phyloP scores from a whole-genome alignment of 2,888 invertebrate species.

The Augiades crinisus region DNA sequence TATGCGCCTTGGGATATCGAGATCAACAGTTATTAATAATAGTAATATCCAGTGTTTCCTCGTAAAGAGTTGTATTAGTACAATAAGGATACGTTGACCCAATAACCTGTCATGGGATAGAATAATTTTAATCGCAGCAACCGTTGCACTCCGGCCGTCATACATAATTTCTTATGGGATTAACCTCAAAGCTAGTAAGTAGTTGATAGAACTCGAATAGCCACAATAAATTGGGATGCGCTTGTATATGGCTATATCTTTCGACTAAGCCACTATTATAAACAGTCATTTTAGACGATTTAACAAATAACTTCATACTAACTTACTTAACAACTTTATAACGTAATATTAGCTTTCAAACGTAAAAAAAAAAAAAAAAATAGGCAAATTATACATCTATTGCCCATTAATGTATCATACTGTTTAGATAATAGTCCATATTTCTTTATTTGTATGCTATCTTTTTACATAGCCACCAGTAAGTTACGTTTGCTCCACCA shows the following conservation, averaged over 20 bases:
- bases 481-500: no score
- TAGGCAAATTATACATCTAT: no score
- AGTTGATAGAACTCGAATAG: not conserved
- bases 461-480: not conserved
- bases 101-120: conserved; percentile 28
- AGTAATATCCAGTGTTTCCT: conserved; percentile 19
- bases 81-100: conserved; percentile 30
- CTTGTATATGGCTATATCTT: no score
- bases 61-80: conserved; percentile 32
- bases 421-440: no score
- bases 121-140: conserved; percentile 15
- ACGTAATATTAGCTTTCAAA: no score
- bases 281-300: no score
- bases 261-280: no score
- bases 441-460: not conserved
- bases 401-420: no score
- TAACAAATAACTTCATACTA: no score
- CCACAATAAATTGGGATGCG: no score
- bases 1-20: conserved; percentile 37
- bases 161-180: not conserved
- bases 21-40: conserved; percentile 31
- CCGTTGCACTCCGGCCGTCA: conserved; percentile 2
- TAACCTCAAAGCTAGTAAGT: not conserved
- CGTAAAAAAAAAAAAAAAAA: no score
- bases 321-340: no score